phyloP scores from a whole-genome alignment of 2,113 vertebrate genomes.

The Ptychochromis oligacanthus region DNA sequence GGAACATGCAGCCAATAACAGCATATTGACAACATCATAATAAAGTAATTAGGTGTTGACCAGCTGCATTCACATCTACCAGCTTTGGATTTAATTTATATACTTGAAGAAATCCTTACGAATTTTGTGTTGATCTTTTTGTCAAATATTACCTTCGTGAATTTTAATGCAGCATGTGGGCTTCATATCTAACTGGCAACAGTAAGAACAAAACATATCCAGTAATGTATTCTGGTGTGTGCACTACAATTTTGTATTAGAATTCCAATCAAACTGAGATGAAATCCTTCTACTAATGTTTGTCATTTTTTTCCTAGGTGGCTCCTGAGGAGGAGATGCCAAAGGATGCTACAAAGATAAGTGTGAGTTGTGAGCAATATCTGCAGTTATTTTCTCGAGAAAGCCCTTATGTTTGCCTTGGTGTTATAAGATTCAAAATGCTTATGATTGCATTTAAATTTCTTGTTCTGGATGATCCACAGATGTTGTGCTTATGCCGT shows the following conservation, averaged over 20 bases:
- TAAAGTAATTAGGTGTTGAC: background rate
- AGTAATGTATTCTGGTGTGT: background rate
- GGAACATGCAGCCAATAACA: background rate
- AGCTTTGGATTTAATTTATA: no score
- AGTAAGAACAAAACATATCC: background rate
- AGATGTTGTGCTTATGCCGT: conserved; percentile 23
- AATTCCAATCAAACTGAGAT: background rate
- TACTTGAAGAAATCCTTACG: background rate
- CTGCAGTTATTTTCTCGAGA: conserved; percentile 7
- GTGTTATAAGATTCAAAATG: conserved; percentile 11
- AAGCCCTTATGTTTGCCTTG: conserved; percentile 14
- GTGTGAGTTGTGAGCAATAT: conserved; percentile 82
- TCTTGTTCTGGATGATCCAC: conserved; percentile 17
- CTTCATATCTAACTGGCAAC: background rate
- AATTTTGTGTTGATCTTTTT: background rate
- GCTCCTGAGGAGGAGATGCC: conserved; percentile 84
- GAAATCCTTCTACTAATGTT: background rate
- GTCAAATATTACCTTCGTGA: background rate
- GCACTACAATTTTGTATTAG: background rate
- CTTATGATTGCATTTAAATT: conserved; percentile 21
- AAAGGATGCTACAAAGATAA: conserved; percentile 95
- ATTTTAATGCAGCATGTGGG: background rate
- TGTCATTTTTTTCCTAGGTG: conserved; percentile 76
- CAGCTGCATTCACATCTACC: background rate
- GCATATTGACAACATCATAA: no score